These are phyloP conservation scores for Lophotriccus pileatus DNA, from an alignment of 2,797 vertebrate genomes.

Conservation along the genomic window DNA sequence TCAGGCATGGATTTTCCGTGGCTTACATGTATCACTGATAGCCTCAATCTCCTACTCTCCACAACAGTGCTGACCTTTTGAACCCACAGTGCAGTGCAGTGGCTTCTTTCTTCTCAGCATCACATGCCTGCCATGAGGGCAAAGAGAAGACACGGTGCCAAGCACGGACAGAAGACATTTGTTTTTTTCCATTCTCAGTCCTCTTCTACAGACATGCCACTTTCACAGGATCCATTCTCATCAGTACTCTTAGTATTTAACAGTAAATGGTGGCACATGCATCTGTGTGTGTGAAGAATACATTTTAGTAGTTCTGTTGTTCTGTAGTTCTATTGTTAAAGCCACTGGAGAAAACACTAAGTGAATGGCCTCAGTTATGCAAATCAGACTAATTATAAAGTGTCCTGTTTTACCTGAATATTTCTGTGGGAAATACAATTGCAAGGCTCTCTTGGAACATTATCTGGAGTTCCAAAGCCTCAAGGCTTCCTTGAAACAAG, in stretches of 20 bases:
- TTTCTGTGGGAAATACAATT: neutral
- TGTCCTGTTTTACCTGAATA: neutral
- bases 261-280: neutral
- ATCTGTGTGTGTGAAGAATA: neutral
- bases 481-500: neutral
- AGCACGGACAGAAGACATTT: constrained; percentile 18
- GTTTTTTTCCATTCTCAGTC: neutral
- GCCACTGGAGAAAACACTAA: neutral
- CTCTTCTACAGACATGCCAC: neutral
- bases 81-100: neutral
- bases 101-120: neutral
- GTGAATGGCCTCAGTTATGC: neutral
- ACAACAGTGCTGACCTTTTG: neutral
- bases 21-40: neutral
- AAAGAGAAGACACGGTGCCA: constrained; percentile 19
- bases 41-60: neutral
- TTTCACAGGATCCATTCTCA: neutral
- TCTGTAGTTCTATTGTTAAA: neutral
- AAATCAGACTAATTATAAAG: neutral
- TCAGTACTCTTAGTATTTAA: neutral
- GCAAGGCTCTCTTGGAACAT: neutral
- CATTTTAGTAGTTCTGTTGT: neutral
- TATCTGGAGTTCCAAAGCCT: neutral
- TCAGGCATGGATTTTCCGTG: neutral
- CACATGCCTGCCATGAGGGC: neutral